phyloP scores from a whole-genome alignment of 2,888 invertebrate species.

The Opisthograptis luteolata region DNA sequence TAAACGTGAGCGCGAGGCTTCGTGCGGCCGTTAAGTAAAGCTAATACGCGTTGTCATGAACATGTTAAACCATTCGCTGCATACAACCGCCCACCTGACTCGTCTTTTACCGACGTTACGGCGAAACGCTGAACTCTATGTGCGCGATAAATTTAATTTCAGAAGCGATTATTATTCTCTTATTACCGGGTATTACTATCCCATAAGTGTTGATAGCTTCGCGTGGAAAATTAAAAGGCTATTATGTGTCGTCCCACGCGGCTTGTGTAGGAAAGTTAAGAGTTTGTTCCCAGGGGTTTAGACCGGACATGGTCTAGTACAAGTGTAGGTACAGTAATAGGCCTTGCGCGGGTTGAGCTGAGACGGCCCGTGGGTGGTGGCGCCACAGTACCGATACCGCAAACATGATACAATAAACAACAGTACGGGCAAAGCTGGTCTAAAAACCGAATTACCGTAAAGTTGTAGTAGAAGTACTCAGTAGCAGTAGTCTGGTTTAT shows the following conservation, averaged over 20 bases:
- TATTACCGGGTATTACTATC: constrained; percentile 61
- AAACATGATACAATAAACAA: constrained; percentile 7
- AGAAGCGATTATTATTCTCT: constrained; percentile 57
- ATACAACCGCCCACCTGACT: constrained; percentile 44
- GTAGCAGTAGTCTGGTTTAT: no score
- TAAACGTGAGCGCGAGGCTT: constrained; percentile 35
- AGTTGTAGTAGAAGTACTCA: no score
- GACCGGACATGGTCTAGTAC: constrained; percentile 45
- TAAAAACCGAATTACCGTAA: neutral
- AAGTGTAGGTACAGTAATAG: constrained; percentile 54
- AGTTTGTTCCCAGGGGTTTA: constrained; percentile 60
- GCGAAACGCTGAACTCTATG: constrained; percentile 24
- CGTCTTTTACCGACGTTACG: constrained; percentile 42
- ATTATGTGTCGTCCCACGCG: constrained; percentile 73
- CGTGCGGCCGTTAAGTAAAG: constrained; percentile 41
- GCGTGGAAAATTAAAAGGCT: constrained; percentile 79
- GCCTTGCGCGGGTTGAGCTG: constrained; percentile 48
- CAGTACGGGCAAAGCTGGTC: constrained; percentile 14
- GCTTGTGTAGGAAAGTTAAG: constrained; percentile 53
- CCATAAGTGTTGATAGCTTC: constrained; percentile 63
- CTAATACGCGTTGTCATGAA: constrained; percentile 45
- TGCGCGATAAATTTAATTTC: constrained; percentile 48
- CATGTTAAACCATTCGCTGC: constrained; percentile 45
- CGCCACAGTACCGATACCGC: constrained; percentile 51
- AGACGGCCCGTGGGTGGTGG: constrained; percentile 59